Evolutionary conservation across 2,888 invertebrate genomes (phyloP), one percentile per base, ranked within the genome.

Genomic region (Pteria penguin): DNA sequence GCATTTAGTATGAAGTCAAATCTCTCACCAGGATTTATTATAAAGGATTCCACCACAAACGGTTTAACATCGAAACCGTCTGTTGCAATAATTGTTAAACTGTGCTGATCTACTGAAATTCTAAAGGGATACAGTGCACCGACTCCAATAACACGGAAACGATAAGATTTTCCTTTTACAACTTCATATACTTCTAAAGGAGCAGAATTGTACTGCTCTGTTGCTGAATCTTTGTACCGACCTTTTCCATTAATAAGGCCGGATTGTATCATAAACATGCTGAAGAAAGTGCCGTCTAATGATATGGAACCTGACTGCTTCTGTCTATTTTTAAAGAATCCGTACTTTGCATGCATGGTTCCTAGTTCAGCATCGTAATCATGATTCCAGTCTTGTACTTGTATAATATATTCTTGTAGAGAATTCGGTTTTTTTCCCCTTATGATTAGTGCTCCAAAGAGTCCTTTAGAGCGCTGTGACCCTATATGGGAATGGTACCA

Each of bases 21-120:
- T 27, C 86, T 73, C 72, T 89, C 88, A 0, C 87, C 88, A 0
- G 86, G 82, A 58, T 81, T 81, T 5, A 88, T 83, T 0, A 85
- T 55, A 27, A 89, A 80, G 0, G 82, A 81, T 18, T 88, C 82
- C 0, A 81, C 83, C 1, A 27, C 61, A 1, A 82, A 36, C 0
- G 86, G 86, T 68, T 81, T 79, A 8, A 88, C 54, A 14, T 86
- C 86, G 55, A 76, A 80, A 8, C 88, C 87, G 74, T 89, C 88
- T 0, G 85, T 80, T 0, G 85, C 86, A 5, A 88, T 72, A 11
- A 89, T 74, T 0, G 77, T 82, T 4, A 89, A 5, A 0, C 33
- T 60, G 62, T 88, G 88, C 1, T 76, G 36, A 72, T 88, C 87
- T 3, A 89, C 78, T 24, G 85, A 87, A 8, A 88, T 60, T 57